These are phyloP conservation scores for Pomatostomus ruficeps DNA, from an alignment of 2,113 vertebrate species.

Conservation along the genomic window DNA sequence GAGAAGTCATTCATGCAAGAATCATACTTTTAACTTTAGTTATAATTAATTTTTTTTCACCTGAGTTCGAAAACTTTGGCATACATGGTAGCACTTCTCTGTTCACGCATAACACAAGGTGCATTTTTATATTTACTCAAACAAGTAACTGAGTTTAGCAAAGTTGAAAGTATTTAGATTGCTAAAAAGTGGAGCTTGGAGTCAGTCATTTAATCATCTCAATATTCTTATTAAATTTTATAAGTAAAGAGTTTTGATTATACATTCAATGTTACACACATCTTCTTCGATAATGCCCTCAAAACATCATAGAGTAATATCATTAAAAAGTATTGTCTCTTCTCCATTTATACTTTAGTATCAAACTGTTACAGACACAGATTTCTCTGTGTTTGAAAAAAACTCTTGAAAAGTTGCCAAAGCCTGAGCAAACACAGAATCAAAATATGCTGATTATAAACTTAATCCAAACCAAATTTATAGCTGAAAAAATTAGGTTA, in stretches of 20 bases:
- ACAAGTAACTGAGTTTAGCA: neutral
- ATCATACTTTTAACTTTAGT: too few species aligned
- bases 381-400: neutral
- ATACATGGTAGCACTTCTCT: too few species aligned
- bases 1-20: neutral
- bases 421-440: neutral
- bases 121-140: neutral
- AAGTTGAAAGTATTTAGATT: neutral
- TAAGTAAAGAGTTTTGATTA: neutral
- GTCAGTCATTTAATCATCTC: neutral
- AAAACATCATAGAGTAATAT: neutral
- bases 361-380: neutral
- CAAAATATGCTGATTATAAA: neutral
- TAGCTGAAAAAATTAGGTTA: neutral
- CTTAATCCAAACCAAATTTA: neutral
- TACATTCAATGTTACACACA: fast-evolving
- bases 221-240: neutral
- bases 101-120: neutral
- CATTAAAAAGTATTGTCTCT: neutral
- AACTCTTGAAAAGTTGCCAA: neutral
- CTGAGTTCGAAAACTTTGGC: too few species aligned
- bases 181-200: neutral
- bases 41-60: too few species aligned
- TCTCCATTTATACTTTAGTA: neutral
- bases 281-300: neutral